These are phyloP conservation scores for Gymnothorax javanicus DNA, from an alignment of 2,797 vertebrate genomes.

Conservation along the genomic window DNA sequence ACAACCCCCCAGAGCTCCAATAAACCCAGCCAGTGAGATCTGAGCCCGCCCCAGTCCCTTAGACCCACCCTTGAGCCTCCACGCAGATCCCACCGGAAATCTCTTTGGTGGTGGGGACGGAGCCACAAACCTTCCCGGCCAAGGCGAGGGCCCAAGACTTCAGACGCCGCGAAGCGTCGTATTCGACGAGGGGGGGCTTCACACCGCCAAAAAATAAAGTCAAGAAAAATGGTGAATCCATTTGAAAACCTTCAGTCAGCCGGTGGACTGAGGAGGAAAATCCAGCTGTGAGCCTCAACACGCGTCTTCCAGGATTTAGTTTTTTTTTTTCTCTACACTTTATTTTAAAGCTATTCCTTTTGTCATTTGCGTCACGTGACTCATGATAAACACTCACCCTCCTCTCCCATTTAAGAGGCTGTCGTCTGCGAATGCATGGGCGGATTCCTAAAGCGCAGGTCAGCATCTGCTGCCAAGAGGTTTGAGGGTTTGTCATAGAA, in stretches of 20 bases:
- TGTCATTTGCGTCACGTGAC: background rate
- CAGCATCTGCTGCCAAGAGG: background rate
- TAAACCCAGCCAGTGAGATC: no score
- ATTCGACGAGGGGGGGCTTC: background rate
- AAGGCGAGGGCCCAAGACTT: constrained; percentile 50
- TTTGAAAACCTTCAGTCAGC: background rate
- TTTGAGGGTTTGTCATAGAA: background rate
- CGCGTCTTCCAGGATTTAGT: background rate
- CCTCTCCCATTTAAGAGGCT: background rate
- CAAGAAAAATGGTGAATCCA: no score
- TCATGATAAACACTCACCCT: background rate
- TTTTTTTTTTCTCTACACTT: background rate
- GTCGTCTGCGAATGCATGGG: background rate
- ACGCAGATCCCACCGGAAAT: background rate
- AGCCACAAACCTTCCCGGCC: constrained; percentile 44
- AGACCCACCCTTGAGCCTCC: background rate
- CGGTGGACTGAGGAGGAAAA: background rate
- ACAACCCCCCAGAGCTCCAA: no score
- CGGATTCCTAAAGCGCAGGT: background rate
- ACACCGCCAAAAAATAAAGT: background rate
- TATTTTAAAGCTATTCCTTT: background rate
- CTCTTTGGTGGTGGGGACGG: background rate
- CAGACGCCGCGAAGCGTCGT: constrained; percentile 21
- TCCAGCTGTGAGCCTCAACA: background rate
- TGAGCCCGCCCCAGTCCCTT: background rate